Conservation (phyloP, 1,140 invertebrate species). For the Brachionus sp. region DNA sequence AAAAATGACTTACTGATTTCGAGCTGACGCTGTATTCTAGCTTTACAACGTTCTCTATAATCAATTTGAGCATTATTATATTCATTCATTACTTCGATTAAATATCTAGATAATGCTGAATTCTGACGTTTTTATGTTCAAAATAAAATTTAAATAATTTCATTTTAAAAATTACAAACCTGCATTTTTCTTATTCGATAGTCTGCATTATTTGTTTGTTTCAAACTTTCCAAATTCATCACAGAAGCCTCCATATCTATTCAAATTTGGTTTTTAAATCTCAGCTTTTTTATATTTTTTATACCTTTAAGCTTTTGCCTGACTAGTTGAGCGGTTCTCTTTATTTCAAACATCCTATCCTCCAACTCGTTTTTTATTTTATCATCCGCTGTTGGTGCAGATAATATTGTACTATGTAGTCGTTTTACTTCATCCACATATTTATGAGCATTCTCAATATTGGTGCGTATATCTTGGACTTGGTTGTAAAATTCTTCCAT, state of each 20-base stretch:
- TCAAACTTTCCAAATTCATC: neutral
- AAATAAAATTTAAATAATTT: neutral
- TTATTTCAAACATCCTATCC: slow-evolving; percentile 98
- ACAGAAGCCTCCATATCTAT: neutral
- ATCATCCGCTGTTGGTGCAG: slow-evolving; percentile 95
- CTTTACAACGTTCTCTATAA: slow-evolving; percentile 55
- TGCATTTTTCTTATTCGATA: slow-evolving; percentile 18
- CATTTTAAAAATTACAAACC: neutral
- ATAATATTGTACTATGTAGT: slow-evolving; percentile 96
- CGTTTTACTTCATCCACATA: slow-evolving; percentile 99
- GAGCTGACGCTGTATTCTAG: slow-evolving; percentile 54
- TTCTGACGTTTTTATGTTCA: slow-evolving; percentile 50
- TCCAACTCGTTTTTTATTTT: slow-evolving; percentile 98
- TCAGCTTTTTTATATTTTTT: slow-evolving; percentile 20
- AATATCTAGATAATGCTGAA: slow-evolving; percentile 57
- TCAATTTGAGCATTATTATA: slow-evolving; percentile 56
- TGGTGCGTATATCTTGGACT: slow-evolving; percentile 97
- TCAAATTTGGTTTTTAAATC: neutral
- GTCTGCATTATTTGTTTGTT: neutral
- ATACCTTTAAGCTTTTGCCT: slow-evolving; percentile 95
- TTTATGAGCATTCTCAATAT: slow-evolving; percentile 97
- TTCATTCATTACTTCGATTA: slow-evolving; percentile 57
- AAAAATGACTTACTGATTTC: slow-evolving; percentile 53
- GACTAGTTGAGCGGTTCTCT: slow-evolving; percentile 99
- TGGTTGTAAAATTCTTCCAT: slow-evolving; percentile 50